Evolutionary conservation across 2,888 invertebrate genomes (phyloP).

Genomic region (Acanthococcus lagerstroemiae): DNA sequence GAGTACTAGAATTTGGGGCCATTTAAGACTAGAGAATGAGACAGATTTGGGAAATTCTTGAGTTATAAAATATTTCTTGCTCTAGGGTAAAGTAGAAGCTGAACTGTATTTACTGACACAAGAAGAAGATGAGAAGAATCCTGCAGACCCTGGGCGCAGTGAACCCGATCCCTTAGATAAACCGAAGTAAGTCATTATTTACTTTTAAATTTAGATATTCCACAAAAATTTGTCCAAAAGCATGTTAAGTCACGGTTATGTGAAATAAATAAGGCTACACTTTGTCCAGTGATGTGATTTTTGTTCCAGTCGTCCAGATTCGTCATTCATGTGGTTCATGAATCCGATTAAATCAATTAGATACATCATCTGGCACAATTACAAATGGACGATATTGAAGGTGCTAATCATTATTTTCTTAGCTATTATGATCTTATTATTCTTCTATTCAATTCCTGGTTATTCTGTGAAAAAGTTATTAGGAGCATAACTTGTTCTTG

Average conservation of each 20-base stretch:
- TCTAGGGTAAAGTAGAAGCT: constrained; percentile 79
- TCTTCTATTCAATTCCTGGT: constrained; percentile 79
- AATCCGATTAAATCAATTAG: constrained; percentile 83
- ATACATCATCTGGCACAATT: constrained; percentile 88
- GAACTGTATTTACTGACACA: constrained; percentile 74
- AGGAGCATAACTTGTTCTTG: constrained; percentile 72
- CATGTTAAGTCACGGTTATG: no score
- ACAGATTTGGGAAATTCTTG: no score
- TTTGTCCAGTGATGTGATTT: no score
- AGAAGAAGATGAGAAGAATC: constrained; percentile 80
- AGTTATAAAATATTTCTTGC: constrained; percentile 3
- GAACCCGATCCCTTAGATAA: constrained; percentile 85
- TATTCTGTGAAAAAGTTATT: constrained; percentile 76
- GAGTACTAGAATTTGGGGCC: no score
- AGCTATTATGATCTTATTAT: constrained; percentile 57
- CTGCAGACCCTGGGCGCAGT: constrained; percentile 71
- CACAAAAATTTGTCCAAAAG: no score
- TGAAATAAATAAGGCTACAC: no score
- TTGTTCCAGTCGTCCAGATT: constrained; percentile 74
- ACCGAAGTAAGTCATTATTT: constrained; percentile 61
- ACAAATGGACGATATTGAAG: constrained; percentile 81
- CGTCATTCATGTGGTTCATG: constrained; percentile 88
- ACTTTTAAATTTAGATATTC: no score
- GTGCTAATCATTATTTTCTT: constrained; percentile 40
- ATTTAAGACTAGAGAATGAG: no score